phyloP scores from a whole-genome alignment of 1,140 invertebrate genomes.

The Zophobas atratus region DNA sequence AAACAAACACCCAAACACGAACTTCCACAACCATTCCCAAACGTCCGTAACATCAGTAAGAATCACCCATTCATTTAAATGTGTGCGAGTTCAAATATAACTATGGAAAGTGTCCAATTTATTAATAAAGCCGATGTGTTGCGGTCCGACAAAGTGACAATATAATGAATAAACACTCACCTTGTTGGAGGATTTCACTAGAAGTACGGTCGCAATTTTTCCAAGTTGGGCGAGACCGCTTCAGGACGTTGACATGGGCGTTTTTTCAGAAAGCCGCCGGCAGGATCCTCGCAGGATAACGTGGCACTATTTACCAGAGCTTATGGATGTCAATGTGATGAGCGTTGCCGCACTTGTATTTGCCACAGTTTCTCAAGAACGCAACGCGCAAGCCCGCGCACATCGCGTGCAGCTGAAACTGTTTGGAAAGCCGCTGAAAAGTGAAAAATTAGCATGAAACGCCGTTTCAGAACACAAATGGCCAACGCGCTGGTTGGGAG shows the following conservation, averaged over 20 bases:
- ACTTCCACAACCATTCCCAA: no score
- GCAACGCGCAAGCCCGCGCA: slow-evolving; percentile 2
- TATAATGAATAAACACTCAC: not conserved
- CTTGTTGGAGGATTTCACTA: slow-evolving; percentile 10
- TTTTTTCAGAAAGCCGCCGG: no score
- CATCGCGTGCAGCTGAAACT: slow-evolving; percentile 1
- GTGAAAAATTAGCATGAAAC: not conserved
- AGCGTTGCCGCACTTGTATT: slow-evolving; percentile 24
- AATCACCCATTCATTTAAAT: no score
- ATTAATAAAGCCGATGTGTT: not conserved
- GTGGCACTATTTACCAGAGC: slow-evolving; percentile 14
- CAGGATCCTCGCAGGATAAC: not conserved
- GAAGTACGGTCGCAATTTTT: slow-evolving; percentile 19
- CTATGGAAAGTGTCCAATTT: slow-evolving; percentile 10
- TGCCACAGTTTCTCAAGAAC: slow-evolving; percentile 4
- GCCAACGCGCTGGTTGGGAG: not conserved
- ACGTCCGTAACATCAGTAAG: no score
- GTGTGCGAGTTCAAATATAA: not conserved
- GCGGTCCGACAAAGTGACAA: not conserved
- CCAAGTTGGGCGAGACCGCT: not conserved
- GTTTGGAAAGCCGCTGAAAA: slow-evolving; percentile 10
- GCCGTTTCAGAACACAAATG: not conserved
- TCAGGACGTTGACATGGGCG: slow-evolving; percentile 10
- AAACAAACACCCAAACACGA: no score
- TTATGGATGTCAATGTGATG: slow-evolving; percentile 24